Base-by-base conservation (phyloP, 2,113 vertebrate species). In the Nibea albiflora region DNA sequence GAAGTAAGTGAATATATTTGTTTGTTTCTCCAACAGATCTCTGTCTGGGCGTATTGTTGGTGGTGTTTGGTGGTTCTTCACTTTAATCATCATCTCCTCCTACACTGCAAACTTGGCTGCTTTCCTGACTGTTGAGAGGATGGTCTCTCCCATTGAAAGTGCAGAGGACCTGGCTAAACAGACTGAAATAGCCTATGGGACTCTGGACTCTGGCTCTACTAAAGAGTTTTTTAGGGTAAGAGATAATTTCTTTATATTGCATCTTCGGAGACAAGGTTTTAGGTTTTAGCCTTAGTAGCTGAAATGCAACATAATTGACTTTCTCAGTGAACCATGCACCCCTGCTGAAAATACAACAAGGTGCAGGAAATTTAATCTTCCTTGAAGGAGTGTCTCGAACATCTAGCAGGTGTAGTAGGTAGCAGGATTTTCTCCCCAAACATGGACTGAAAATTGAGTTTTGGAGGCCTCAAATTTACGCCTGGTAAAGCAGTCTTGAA, bases 21-120 rank as follows among this genome's bases (percentile, higher is more conserved):
- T 61, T 57, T 69, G 14, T 54, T 88, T 93, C 94, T 95, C 89
- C 53, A 91, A 92, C 91, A 99, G 98, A 95, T 99, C 98, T 93
- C 96, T 99, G 90, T 99, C 98, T 89, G 98, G 98, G 68, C 98
- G 98, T 84, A 99, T 99, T 91, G 98, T 99, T 89, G 98, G 98
- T 87, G 98, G 98, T 73, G 98, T 99, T 77, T 99, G 98, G 98
- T 99, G 98, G 98, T 99, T 99, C 95, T 99, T 99, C 96, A 99
- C 98, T 92, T 94, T 99, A 90, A 99, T 99, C 95, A 99, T 99
- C 95, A 99, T 99, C 95, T 99, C 98, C 87, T 99, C 98, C 93
- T 99, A 99, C 96, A 99, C 98, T 94, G 98, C 98, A 92, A 99
- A 99, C 95, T 95, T 99, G 96, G 98, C 98, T 95, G 98, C 98